Evolutionary conservation across 2,113 vertebrate genomes (phyloP).

Genomic region (Megaceryle maxima): DNA sequence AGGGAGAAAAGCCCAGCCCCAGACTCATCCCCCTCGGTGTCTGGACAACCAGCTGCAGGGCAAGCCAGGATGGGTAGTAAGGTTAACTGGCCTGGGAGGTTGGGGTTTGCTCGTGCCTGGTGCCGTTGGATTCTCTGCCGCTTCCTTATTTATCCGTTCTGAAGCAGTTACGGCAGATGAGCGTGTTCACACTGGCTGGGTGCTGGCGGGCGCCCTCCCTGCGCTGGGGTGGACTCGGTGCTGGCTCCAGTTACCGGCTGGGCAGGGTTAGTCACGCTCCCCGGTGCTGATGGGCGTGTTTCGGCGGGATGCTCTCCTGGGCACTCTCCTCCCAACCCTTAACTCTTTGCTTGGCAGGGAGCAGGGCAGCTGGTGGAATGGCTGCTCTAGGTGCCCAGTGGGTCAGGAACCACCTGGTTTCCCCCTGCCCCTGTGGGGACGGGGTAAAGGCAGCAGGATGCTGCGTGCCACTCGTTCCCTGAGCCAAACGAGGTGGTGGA

Average conservation of each 20-base stretch:
- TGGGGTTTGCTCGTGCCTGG: neutral
- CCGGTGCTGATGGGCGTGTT: neutral
- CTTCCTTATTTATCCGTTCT: neutral
- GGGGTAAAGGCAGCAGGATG: rapidly evolving
- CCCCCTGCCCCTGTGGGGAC: neutral
- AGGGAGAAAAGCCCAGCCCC: neutral
- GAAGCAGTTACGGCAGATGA: neutral
- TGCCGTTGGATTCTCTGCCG: neutral
- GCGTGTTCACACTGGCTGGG: neutral
- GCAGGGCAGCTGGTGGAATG: rapidly evolving
- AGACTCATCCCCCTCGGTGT: rapidly evolving
- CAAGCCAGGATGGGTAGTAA: neutral
- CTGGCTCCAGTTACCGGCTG: neutral
- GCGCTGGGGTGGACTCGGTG: neutral
- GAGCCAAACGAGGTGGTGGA: rapidly evolving
- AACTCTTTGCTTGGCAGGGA: neutral
- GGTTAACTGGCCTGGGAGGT: neutral
- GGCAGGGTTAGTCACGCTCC: neutral
- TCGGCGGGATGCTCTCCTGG: neutral
- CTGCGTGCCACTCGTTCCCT: rapidly evolving
- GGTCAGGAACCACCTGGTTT: neutral
- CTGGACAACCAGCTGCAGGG: neutral
- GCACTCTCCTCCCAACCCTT: neutral
- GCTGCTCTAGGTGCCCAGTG: neutral
- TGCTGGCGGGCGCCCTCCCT: neutral